Conservation (phyloP, 2,113 vertebrate species). For the Ranitomeya variabilis region DNA sequence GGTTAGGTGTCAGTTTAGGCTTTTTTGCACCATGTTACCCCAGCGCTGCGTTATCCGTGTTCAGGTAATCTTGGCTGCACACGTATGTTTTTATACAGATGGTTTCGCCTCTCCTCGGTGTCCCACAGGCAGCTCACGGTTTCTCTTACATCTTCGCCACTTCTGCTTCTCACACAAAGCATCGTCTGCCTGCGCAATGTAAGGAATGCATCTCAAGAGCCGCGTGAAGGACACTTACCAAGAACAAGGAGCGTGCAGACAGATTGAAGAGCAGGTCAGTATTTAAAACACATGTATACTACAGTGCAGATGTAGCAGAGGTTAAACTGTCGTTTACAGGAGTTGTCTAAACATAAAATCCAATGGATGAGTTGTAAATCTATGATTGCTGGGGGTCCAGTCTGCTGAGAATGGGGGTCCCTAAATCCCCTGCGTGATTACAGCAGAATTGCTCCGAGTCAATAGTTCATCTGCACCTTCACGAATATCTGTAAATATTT, state of each 20-base stretch:
- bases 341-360: too few relatives aligned
- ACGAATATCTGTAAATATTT: too few relatives aligned
- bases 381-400: too few relatives aligned
- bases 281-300: background rate
- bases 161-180: constrained; percentile 18
- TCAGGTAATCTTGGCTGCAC: background rate
- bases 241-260: background rate
- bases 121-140: background rate
- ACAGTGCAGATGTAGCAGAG: constrained; percentile 4
- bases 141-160: constrained; percentile 19
- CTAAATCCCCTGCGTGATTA: too few relatives aligned
- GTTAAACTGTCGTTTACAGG: background rate
- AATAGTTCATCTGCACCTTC: too few relatives aligned
- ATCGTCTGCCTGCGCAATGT: background rate
- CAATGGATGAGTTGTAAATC: too few relatives aligned
- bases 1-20: too few relatives aligned
- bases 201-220: constrained; percentile 30
- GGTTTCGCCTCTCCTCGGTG: background rate
- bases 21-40: too few relatives aligned
- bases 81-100: constrained; percentile 12
- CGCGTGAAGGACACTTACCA: background rate
- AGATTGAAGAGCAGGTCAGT: background rate
- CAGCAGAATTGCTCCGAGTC: too few relatives aligned
- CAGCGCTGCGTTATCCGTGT: too few relatives aligned
- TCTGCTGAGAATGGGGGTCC: too few relatives aligned